A percentile compares a stretch with the other conserved stretches of the same genome.
phyloP scores from a whole-genome alignment of 2,888 invertebrate genomes.

The Congeria kusceri region DNA sequence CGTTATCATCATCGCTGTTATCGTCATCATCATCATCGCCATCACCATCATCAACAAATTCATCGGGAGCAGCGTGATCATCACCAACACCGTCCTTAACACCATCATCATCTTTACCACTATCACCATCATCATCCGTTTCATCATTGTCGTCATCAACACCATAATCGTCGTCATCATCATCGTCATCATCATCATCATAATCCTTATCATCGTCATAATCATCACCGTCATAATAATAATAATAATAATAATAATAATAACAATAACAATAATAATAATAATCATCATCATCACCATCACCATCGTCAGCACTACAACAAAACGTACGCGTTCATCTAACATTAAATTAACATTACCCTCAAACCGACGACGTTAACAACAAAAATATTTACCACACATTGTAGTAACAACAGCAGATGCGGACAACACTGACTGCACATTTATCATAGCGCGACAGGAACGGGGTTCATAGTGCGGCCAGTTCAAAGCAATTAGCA shows the following conservation, averaged over 20 bases:
- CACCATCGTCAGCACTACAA: no score
- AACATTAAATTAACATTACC: no score
- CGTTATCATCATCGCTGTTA: background rate
- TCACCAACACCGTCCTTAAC: background rate
- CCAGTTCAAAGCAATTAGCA: no score
- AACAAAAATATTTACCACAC: no score
- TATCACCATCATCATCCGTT: background rate
- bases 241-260: no score
- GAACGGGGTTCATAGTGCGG: no score
- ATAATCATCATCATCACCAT: no score
- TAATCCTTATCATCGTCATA: background rate
- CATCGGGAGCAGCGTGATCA: conserved; percentile 3
- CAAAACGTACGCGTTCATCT: no score
- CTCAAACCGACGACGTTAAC: no score
- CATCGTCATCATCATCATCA: conserved; percentile 7
- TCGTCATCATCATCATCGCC: background rate
- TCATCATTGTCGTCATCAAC: background rate
- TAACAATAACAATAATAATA: background rate
- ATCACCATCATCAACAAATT: conserved; percentile 1
- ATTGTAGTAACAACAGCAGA: no score
- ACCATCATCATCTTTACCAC: background rate
- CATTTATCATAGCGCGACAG: no score
- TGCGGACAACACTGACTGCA: no score
- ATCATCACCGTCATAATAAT: conserved; percentile 3
- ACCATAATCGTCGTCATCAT: conserved; percentile 10